These are phyloP conservation scores for Epinephelus fuscoguttatus DNA, from an alignment of 2,113 vertebrate species.

Conservation along the genomic window DNA sequence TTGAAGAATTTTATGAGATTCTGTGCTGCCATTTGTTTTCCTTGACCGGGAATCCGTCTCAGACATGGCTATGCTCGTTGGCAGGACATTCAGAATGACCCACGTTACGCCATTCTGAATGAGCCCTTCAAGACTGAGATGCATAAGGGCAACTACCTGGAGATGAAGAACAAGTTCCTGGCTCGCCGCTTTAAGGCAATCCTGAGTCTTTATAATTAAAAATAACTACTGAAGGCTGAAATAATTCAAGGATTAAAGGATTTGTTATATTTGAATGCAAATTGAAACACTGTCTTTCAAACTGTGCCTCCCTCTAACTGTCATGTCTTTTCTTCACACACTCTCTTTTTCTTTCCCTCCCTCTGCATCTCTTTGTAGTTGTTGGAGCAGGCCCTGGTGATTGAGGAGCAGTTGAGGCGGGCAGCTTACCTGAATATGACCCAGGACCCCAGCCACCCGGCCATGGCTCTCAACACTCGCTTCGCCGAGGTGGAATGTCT, in stretches of 20 bases:
- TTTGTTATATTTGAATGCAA: constrained; percentile 32
- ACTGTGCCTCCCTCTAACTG: background rate
- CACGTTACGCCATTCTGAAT: constrained; percentile 92
- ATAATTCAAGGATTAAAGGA: constrained; percentile 30
- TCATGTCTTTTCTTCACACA: background rate
- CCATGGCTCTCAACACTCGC: constrained; percentile 96
- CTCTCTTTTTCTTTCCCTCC: background rate
- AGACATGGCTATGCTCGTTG: constrained; percentile 98
- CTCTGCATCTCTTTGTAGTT: constrained; percentile 79
- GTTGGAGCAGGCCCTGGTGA: constrained; percentile 98
- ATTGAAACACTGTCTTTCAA: constrained; percentile 4
- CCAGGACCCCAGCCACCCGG: constrained; percentile 95
- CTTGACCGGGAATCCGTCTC: constrained; percentile 64
- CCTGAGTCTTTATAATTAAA: constrained; percentile 3
- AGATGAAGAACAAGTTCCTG: constrained; percentile 99
- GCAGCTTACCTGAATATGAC: constrained; percentile 99
- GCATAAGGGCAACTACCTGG: constrained; percentile 97
- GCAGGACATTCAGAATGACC: constrained; percentile 99
- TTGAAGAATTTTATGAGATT: constrained; percentile 25
- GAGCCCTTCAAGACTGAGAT: constrained; percentile 98
- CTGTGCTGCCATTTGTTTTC: constrained; percentile 19
- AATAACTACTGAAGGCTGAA: background rate
- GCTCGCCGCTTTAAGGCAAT: constrained; percentile 95
- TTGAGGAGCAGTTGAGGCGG: constrained; percentile 95
- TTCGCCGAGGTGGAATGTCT: constrained; percentile 97